A percentile compares a stretch with the other conserved stretches of the same genome.
phyloP scores from a whole-genome alignment of 2,797 vertebrate genomes.

The Danio aesculapii region DNA sequence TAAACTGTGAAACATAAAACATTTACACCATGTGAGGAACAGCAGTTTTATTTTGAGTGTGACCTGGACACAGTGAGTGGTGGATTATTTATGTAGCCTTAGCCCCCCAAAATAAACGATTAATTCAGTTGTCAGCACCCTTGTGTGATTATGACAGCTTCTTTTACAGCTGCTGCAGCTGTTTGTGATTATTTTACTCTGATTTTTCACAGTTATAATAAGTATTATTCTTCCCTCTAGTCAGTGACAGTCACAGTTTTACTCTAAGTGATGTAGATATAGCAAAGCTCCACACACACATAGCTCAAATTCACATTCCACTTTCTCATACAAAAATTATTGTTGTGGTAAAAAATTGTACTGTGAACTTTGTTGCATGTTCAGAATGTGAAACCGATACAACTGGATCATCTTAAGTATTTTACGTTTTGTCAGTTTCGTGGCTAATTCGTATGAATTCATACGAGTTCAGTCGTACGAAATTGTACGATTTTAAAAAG shows the following conservation, averaged over 20 bases:
- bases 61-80: not conserved
- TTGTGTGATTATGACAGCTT: not conserved
- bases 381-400: too few relatives aligned
- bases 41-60: not conserved
- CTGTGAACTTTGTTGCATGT: too few relatives aligned
- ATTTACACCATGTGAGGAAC: not conserved
- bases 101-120: not conserved
- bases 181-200: slow-evolving; percentile 3
- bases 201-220: not conserved
- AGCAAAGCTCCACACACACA: not conserved
- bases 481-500: too few relatives aligned
- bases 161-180: not conserved
- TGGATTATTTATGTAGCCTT: not conserved
- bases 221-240: not conserved
- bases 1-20: too few relatives aligned
- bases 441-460: too few relatives aligned
- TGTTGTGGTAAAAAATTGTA: too few relatives aligned
- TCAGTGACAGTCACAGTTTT: not conserved
- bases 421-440: too few relatives aligned
- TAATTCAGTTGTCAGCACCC: not conserved
- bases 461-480: too few relatives aligned
- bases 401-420: too few relatives aligned
- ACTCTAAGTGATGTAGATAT: not conserved
- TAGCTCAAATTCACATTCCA: not conserved
- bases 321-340: not conserved